Conservation (phyloP, 2,113 vertebrate species). For the Erythrocercus mccallii region DNA sequence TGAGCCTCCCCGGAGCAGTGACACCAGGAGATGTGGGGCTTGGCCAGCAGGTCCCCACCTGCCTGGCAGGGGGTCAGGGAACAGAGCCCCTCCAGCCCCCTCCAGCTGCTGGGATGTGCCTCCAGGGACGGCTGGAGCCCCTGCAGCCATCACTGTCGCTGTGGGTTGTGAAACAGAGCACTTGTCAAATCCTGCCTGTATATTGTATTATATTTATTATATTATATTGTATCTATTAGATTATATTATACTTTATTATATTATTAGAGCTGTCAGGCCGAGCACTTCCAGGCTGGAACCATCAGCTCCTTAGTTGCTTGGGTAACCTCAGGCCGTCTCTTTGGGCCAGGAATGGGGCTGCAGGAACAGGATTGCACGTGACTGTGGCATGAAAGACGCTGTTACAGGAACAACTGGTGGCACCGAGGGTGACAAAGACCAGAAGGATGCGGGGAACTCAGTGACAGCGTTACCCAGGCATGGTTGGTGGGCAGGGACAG, state of each 20-base stretch:
- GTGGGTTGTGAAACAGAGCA: background rate
- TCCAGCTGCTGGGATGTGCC: background rate
- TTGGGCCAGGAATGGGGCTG: background rate
- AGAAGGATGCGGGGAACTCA: background rate
- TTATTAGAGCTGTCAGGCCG: slow-evolving; percentile 1
- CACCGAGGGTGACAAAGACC: background rate
- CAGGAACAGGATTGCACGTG: fast-evolving
- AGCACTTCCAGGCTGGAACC: background rate
- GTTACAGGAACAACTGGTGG: background rate
- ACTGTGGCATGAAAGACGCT: background rate
- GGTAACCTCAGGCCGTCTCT: background rate
- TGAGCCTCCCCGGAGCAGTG: fast-evolving
- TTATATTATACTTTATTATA: background rate
- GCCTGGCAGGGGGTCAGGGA: fast-evolving
- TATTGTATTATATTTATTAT: background rate
- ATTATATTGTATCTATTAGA: background rate
- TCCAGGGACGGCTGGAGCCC: background rate
- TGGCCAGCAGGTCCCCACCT: background rate
- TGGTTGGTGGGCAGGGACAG: background rate
- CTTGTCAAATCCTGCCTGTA: background rate
- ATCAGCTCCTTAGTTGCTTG: background rate
- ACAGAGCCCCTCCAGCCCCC: fast-evolving
- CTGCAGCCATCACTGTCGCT: background rate
- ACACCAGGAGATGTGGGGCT: background rate
- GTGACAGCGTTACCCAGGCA: background rate